A percentile compares a stretch with the other conserved stretches of the same genome.
Evolutionary conservation across 2,888 invertebrate genomes (phyloP).

Genomic region (Autographa pulchrina): DNA sequence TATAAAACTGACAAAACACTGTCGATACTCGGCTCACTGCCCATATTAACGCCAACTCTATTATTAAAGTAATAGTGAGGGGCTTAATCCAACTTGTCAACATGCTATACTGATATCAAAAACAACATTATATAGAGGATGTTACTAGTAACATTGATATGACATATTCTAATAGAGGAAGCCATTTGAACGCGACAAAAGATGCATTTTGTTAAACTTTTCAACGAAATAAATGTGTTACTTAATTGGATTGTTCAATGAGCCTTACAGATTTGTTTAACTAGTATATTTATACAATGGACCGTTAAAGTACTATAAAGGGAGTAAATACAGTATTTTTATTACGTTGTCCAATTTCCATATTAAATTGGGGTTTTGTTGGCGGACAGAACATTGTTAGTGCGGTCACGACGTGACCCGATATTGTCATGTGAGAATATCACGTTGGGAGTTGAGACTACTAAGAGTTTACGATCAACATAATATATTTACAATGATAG

Average conservation of each 20-base stretch:
- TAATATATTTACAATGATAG: not conserved
- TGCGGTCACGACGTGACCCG: conserved; percentile 59
- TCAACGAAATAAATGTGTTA: conserved; percentile 50
- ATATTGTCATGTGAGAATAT: conserved; percentile 40
- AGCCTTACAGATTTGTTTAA: conserved; percentile 52
- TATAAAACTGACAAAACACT: conserved; percentile 45
- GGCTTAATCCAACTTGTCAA: conserved; percentile 58
- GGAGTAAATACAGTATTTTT: conserved; percentile 59
- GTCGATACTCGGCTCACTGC: conserved; percentile 49
- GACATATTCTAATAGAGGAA: conserved; percentile 43
- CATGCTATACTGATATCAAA: conserved; percentile 33
- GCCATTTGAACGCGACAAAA: conserved; percentile 52
- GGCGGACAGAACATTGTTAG: conserved; percentile 61
- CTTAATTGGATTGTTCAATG: conserved; percentile 74
- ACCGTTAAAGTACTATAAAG: conserved; percentile 67
- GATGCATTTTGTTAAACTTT: conserved; percentile 46
- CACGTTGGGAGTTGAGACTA: conserved; percentile 16
- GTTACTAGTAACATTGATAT: conserved; percentile 29
- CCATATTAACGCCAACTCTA: conserved; percentile 51
- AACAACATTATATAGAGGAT: conserved; percentile 38
- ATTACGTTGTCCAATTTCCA: conserved; percentile 69
- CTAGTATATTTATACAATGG: conserved; percentile 53
- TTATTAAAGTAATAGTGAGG: conserved; percentile 50
- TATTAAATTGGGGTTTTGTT: conserved; percentile 72
- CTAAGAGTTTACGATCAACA: not conserved